Evolutionary conservation across 2,888 invertebrate species (phyloP).

Genomic region (Cephus sareptanus): DNA sequence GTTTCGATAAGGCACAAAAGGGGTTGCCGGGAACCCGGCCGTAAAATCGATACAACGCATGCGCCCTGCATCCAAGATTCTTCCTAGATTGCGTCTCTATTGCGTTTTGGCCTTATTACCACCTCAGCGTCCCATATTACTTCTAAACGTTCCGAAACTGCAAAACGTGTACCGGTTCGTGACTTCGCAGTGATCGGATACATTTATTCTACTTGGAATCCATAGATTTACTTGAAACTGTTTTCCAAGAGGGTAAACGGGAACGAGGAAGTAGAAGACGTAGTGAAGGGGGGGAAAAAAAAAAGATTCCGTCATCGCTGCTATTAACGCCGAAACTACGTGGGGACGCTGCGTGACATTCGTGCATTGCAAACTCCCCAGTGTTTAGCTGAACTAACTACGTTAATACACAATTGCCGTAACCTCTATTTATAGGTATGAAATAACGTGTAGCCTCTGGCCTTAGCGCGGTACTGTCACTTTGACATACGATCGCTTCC

Average conservation of each 20-base stretch:
- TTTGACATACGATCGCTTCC: background rate
- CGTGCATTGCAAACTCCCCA: slow-evolving; percentile 8
- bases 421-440: slow-evolving; percentile 57
- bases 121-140: slow-evolving; percentile 31
- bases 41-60: slow-evolving; percentile 58
- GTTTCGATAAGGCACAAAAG: background rate
- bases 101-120: slow-evolving; percentile 12
- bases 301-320: background rate
- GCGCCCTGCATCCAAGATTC: slow-evolving; percentile 47
- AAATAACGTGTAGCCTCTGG: slow-evolving; percentile 32
- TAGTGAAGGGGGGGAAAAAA: background rate
- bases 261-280: background rate
- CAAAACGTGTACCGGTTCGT: background rate
- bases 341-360: slow-evolving; percentile 17
- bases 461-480: background rate
- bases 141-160: slow-evolving; percentile 10
- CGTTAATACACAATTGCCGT: slow-evolving; percentile 40
- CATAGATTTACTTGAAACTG: background rate
- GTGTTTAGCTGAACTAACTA: slow-evolving; percentile 26
- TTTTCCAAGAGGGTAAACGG: background rate
- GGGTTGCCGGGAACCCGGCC: background rate
- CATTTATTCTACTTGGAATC: background rate
- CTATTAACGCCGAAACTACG: slow-evolving; percentile 15
- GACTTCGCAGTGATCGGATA: background rate
- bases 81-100: slow-evolving; percentile 28